Evolutionary conservation across 2,797 vertebrate genomes (phyloP).

Genomic region (Sebastolobus alascanus): DNA sequence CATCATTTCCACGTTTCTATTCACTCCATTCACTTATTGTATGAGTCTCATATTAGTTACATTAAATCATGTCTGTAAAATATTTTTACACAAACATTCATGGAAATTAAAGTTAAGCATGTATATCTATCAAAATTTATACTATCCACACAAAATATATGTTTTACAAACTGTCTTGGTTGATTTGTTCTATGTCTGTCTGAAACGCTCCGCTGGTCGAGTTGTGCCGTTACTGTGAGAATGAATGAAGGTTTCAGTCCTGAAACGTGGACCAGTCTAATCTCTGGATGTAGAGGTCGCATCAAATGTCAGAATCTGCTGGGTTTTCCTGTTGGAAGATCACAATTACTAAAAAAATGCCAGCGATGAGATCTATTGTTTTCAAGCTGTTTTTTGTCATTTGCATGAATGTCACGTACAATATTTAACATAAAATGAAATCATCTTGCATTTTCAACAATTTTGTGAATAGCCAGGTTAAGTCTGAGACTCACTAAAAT

Average conservation of each 20-base stretch:
- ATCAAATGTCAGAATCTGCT: constrained; percentile 60
- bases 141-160: constrained; percentile 21
- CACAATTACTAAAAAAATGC: not conserved
- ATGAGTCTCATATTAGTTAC: not conserved
- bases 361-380: not conserved
- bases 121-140: not conserved
- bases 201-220: not conserved
- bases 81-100: constrained; percentile 19
- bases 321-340: constrained; percentile 52
- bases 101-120: constrained; percentile 24
- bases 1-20: constrained; percentile 19
- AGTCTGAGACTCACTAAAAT: not conserved
- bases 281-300: constrained; percentile 2
- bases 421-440: not conserved
- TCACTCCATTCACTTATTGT: not conserved
- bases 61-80: constrained; percentile 21
- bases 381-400: not conserved
- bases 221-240: not conserved
- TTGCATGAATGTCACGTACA: not conserved
- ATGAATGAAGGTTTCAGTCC: constrained; percentile 6
- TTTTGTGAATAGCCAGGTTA: not conserved
- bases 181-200: constrained; percentile 25
- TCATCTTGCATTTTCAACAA: not conserved
- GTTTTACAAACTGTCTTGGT: constrained; percentile 25
- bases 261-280: constrained; percentile 10